phyloP scores from a whole-genome alignment of 2,797 vertebrate species.

The Bradypodion ventrale region DNA sequence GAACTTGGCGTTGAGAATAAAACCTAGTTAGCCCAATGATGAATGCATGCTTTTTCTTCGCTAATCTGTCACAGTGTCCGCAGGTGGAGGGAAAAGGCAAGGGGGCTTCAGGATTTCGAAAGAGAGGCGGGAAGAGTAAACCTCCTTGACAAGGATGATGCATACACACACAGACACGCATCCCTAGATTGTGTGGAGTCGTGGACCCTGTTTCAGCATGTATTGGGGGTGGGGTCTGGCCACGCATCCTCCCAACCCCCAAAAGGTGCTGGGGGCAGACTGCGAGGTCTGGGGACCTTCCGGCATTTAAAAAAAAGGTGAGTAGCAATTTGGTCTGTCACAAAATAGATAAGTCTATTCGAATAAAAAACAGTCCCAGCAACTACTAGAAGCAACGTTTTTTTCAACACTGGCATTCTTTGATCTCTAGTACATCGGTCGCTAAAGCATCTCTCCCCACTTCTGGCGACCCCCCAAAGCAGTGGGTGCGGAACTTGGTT shows the following conservation, averaged over 20 bases:
- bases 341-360: slow-evolving; percentile 47
- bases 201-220: slow-evolving; percentile 41
- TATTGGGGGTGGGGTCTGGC: neutral
- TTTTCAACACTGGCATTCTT: slow-evolving; percentile 18
- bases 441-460: slow-evolving; percentile 23
- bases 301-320: slow-evolving; percentile 40
- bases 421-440: slow-evolving; percentile 36
- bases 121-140: slow-evolving; percentile 40
- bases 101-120: slow-evolving; percentile 35
- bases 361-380: slow-evolving; percentile 42
- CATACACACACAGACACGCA: neutral
- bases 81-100: slow-evolving; percentile 46
- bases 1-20: neutral
- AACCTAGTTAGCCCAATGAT: slow-evolving; percentile 1
- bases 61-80: slow-evolving; percentile 66
- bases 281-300: slow-evolving; percentile 39
- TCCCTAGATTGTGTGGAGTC: slow-evolving; percentile 23
- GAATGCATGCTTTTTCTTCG: neutral
- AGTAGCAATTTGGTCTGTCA: slow-evolving; percentile 31
- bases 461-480: neutral
- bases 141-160: slow-evolving; percentile 38
- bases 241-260: neutral
- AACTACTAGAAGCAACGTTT: slow-evolving; percentile 43
- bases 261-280: slow-evolving; percentile 37
- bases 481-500: slow-evolving; percentile 38